A percentile compares a stretch with the other conserved stretches of the same genome.
These are phyloP conservation scores for Leptinotarsa texana DNA, from an alignment of 1,140 invertebrate species.

Conservation along the genomic window DNA sequence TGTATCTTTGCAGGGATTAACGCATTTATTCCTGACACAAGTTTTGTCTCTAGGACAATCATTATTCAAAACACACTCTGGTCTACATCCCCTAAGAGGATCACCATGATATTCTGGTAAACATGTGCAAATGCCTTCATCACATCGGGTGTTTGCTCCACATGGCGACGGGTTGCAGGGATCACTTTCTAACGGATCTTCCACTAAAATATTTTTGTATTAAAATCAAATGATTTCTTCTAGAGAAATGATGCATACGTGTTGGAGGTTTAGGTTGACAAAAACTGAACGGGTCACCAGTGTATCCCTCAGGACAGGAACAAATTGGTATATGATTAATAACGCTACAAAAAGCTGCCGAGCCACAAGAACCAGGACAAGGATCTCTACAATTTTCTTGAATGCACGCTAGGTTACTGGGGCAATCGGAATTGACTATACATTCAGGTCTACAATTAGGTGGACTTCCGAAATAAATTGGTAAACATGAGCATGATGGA, in stretches of 20 bases:
- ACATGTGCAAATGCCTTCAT: slow-evolving; percentile 68
- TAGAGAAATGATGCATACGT: not conserved
- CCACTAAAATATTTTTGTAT: slow-evolving; percentile 44
- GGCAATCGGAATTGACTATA: slow-evolving; percentile 69
- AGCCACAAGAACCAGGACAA: slow-evolving; percentile 75
- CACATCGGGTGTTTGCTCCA: slow-evolving; percentile 77
- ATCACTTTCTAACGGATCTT: slow-evolving; percentile 58
- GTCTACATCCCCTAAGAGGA: slow-evolving; percentile 65
- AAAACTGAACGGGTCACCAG: slow-evolving; percentile 66
- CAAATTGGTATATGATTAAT: slow-evolving; percentile 73
- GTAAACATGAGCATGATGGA: slow-evolving; percentile 68
- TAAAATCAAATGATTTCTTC: not conserved
- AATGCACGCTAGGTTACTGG: slow-evolving; percentile 66
- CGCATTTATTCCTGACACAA: slow-evolving; percentile 72
- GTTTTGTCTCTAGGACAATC: slow-evolving; percentile 74
- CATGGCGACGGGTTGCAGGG: slow-evolving; percentile 77
- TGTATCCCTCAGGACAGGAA: slow-evolving; percentile 67
- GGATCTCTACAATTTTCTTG: slow-evolving; percentile 74
- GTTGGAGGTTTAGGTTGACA: slow-evolving; percentile 33
- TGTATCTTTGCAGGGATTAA: slow-evolving; percentile 70
- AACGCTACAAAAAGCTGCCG: slow-evolving; percentile 70
- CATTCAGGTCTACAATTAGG: slow-evolving; percentile 71
- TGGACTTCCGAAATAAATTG: slow-evolving; percentile 67
- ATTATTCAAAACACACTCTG: slow-evolving; percentile 73
- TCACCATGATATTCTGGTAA: slow-evolving; percentile 68